These are phyloP conservation scores for Ernsta delagoae DNA, from an alignment of 2,888 invertebrate genomes.

Conservation along the genomic window DNA sequence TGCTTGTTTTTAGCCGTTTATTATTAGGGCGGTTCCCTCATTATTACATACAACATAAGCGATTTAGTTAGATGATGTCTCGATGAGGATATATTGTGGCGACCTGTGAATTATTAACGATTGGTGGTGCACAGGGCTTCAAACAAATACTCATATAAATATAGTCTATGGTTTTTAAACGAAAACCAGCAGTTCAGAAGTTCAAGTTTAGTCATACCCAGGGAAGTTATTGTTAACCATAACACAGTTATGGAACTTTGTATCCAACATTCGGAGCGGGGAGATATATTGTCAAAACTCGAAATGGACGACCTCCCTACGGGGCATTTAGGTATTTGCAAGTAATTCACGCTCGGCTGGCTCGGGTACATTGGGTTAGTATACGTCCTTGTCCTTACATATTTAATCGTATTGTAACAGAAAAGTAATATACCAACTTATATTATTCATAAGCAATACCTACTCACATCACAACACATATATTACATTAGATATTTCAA, in stretches of 20 bases:
- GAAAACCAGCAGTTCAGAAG: no score
- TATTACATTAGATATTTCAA: no score
- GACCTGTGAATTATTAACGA: no score
- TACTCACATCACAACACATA: no score
- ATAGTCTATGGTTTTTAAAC: background rate
- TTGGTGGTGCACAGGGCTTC: no score
- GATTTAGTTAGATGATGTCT: no score
- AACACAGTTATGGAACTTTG: constrained; percentile 22
- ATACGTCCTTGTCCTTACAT: background rate
- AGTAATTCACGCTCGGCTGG: constrained; percentile 27
- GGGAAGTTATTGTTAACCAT: constrained; percentile 16
- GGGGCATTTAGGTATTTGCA: constrained; percentile 35
- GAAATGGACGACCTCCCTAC: constrained; percentile 31
- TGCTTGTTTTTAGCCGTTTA: no score
- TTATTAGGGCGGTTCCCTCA: no score
- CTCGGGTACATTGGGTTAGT: constrained; percentile 14
- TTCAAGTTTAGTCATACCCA: no score
- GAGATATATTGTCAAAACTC: constrained; percentile 36
- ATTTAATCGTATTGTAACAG: background rate
- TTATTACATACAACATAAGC: no score
- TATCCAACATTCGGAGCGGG: constrained; percentile 10
- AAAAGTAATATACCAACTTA: background rate
- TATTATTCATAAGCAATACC: no score
- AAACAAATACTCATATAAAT: background rate
- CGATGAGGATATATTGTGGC: no score